Evolutionary conservation across 2,797 vertebrate genomes (phyloP).

Genomic region (Sebastes umbrosus): DNA sequence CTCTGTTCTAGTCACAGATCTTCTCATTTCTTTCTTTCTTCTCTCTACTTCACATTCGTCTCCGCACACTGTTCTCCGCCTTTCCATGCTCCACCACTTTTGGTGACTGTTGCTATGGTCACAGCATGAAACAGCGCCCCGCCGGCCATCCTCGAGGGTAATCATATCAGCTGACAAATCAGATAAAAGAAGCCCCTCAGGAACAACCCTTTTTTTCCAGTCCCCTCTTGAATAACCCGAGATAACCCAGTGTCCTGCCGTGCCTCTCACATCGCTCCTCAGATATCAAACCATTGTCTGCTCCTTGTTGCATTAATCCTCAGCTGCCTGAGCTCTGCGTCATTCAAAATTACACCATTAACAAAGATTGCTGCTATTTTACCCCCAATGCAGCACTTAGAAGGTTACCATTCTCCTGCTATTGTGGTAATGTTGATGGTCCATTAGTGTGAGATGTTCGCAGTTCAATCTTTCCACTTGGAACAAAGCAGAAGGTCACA

Average conservation of each 20-base stretch:
- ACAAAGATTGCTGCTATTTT: background rate
- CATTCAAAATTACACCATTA: background rate
- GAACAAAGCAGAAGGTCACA: background rate
- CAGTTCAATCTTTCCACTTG: background rate
- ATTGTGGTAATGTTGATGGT: background rate
- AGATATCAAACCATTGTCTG: background rate
- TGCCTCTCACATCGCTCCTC: background rate
- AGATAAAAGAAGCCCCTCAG: conserved; percentile 49
- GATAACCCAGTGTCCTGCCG: conserved; percentile 24
- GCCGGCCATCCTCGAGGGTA: conserved; percentile 63
- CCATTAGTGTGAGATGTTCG: background rate
- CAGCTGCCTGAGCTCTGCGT: background rate
- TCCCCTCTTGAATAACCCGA: conserved; percentile 14
- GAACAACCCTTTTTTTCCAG: conserved; percentile 26
- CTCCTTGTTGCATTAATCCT: background rate
- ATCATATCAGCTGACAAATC: conserved; percentile 70
- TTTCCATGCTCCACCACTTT: conserved; percentile 23
- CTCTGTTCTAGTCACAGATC: conserved; percentile 21
- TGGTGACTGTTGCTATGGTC: conserved; percentile 79
- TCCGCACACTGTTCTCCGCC: background rate
- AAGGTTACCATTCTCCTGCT: background rate
- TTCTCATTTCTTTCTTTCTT: conserved; percentile 8
- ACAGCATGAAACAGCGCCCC: conserved; percentile 50
- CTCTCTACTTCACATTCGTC: conserved; percentile 16
- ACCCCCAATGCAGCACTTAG: background rate